Evolutionary conservation across 2,113 vertebrate genomes (phyloP).

Genomic region (Paedocypris sp.): DNA sequence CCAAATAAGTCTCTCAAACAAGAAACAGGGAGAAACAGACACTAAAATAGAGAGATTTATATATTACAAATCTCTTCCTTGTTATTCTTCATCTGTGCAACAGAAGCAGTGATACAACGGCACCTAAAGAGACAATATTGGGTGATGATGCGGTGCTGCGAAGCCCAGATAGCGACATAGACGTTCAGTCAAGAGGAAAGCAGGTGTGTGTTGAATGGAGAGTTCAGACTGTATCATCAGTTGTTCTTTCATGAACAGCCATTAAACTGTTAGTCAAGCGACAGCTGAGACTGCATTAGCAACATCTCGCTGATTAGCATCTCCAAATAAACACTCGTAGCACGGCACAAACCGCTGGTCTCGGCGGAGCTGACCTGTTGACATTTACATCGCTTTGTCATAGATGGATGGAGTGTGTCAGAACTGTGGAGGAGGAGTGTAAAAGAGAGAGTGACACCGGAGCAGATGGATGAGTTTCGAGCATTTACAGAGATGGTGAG

Average conservation of each 20-base stretch:
- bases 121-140: slow-evolving; percentile 55
- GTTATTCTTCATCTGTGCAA: not conserved
- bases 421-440: slow-evolving; percentile 16
- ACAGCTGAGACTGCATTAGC: slow-evolving; percentile 18
- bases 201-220: slow-evolving; percentile 44
- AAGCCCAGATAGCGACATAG: slow-evolving; percentile 47
- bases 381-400: slow-evolving; percentile 29
- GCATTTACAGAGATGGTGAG: slow-evolving; percentile 22
- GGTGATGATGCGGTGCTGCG: slow-evolving; percentile 48
- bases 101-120: slow-evolving; percentile 31
- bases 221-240: slow-evolving; percentile 1
- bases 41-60: too few species aligned
- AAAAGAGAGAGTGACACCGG: slow-evolving; percentile 18
- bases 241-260: slow-evolving; percentile 3
- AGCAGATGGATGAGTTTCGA: slow-evolving; percentile 17
- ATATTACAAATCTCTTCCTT: not conserved
- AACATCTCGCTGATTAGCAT: slow-evolving; percentile 10
- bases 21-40: too few species aligned
- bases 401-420: slow-evolving; percentile 32
- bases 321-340: slow-evolving; percentile 19
- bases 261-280: slow-evolving; percentile 15
- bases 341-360: slow-evolving; percentile 19
- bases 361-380: slow-evolving; percentile 40
- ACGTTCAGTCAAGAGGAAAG: slow-evolving; percentile 49
- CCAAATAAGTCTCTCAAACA: too few species aligned